Conservation (phyloP, 1,140 invertebrate species). For the Anoplophora glabripennis region DNA sequence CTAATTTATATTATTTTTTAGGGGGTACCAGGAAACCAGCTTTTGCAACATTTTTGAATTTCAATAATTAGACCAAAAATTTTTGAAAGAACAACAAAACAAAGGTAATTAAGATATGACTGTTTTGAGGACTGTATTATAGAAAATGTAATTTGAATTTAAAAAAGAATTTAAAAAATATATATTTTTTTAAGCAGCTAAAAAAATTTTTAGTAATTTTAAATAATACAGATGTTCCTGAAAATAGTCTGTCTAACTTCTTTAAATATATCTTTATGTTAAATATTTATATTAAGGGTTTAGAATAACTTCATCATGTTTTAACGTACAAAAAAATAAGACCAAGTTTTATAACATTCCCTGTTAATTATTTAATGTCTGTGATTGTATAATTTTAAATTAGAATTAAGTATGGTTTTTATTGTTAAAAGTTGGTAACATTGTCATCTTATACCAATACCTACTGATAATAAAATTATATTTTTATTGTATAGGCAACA, state of each 20-base stretch:
- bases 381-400: slow-evolving; percentile 22
- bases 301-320: slow-evolving; percentile 10
- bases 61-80: slow-evolving; percentile 18
- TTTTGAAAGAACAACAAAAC: no score
- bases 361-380: slow-evolving; percentile 19
- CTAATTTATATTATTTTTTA: slow-evolving; percentile 11
- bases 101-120: no score
- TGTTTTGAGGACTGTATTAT: no score
- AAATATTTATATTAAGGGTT: slow-evolving; percentile 8
- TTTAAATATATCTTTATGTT: slow-evolving; percentile 3
- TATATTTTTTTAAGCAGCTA: background rate
- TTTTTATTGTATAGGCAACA: slow-evolving; percentile 6
- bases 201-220: background rate
- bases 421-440: slow-evolving; percentile 27
- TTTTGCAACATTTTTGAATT: slow-evolving; percentile 22
- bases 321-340: slow-evolving; percentile 6
- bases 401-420: slow-evolving; percentile 7
- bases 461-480: slow-evolving; percentile 4
- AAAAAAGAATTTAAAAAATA: background rate
- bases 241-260: background rate
- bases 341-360: slow-evolving; percentile 20
- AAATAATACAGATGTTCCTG: background rate
- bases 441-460: slow-evolving; percentile 14
- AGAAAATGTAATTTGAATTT: no score
- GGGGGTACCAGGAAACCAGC: slow-evolving; percentile 13